phyloP scores from a whole-genome alignment of 2,797 vertebrate species.

The Sebastes cheni region DNA sequence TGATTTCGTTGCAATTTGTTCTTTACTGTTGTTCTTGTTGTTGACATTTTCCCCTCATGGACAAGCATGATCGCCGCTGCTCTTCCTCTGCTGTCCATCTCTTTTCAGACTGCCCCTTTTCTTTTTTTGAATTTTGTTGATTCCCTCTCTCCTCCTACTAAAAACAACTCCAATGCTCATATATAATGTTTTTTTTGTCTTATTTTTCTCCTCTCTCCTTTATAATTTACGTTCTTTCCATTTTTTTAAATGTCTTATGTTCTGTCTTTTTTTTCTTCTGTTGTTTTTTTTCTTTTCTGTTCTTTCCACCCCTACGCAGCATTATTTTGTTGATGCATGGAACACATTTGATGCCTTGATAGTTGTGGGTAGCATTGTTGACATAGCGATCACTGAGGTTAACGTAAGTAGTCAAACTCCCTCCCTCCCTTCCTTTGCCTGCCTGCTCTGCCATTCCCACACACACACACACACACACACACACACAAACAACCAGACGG shows the following conservation, averaged over 20 bases:
- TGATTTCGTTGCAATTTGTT: constrained; percentile 67
- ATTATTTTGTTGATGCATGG: constrained; percentile 99
- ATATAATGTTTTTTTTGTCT: constrained; percentile 82
- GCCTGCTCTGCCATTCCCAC: constrained; percentile 72
- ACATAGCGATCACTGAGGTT: constrained; percentile 99
- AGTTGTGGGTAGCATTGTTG: constrained; percentile 99
- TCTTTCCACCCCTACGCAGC: constrained; percentile 90
- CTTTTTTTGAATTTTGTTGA: constrained; percentile 69
- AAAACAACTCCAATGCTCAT: constrained; percentile 72
- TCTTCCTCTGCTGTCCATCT: constrained; percentile 75
- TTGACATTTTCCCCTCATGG: constrained; percentile 75
- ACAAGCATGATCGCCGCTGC: constrained; percentile 82
- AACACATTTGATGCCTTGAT: constrained; percentile 99
- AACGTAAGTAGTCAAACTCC: constrained; percentile 98
- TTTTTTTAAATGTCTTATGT: constrained; percentile 82
- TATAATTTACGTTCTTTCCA: constrained; percentile 76
- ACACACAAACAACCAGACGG: constrained; percentile 66
- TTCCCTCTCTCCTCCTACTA: constrained; percentile 78
- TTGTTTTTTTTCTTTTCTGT: constrained; percentile 71
- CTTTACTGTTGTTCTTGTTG: constrained; percentile 72
- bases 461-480: constrained; percentile 56
- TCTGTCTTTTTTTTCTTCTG: constrained; percentile 74
- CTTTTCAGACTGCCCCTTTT: constrained; percentile 71
- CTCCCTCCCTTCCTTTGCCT: constrained; percentile 74
- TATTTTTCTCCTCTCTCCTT: constrained; percentile 81